Percentiles rank a stretch among this genome's conserved stretches.
phyloP scores from a whole-genome alignment of 2,888 invertebrate species.

The Drosophila fulvimacula region DNA sequence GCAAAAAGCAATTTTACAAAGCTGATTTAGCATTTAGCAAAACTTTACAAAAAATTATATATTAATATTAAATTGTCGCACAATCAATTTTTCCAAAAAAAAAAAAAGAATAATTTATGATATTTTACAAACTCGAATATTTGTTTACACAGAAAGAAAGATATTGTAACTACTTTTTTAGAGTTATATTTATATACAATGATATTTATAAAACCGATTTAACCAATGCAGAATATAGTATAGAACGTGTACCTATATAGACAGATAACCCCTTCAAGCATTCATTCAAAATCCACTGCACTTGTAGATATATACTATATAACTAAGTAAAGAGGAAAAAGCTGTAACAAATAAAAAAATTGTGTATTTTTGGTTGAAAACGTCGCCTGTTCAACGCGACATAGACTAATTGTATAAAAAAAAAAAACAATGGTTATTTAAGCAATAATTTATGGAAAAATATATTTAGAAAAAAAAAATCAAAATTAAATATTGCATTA shows the following conservation, averaged over 20 bases:
- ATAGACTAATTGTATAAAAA: constrained; percentile 74
- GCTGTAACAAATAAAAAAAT: constrained; percentile 25
- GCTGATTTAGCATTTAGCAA: constrained; percentile 67
- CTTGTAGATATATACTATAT: constrained; percentile 66
- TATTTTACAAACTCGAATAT: constrained; percentile 49
- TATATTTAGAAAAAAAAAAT: constrained; percentile 41
- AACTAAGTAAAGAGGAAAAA: constrained; percentile 18
- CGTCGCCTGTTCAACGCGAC: constrained; percentile 38
- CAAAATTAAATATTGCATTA: constrained; percentile 11
- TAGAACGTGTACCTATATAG: constrained; percentile 53
- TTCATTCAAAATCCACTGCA: constrained; percentile 35
- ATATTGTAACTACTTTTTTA: constrained; percentile 36
- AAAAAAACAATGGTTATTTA: constrained; percentile 52
- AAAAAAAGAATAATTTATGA: constrained; percentile 32
- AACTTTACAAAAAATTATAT: constrained; percentile 34
- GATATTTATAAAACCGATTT: constrained; percentile 30
- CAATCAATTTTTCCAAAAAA: constrained; percentile 57
- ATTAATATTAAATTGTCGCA: constrained; percentile 63
- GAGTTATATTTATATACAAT: constrained; percentile 36
- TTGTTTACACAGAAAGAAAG: constrained; percentile 38
- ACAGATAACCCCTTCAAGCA: constrained; percentile 23
- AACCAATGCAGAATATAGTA: constrained; percentile 28
- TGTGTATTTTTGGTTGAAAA: constrained; percentile 41
- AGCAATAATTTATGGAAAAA: constrained; percentile 74
- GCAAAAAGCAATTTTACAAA: constrained; percentile 61